phyloP scores from a whole-genome alignment of 2,797 vertebrate species.

The Kryptolebias ocellatus region DNA sequence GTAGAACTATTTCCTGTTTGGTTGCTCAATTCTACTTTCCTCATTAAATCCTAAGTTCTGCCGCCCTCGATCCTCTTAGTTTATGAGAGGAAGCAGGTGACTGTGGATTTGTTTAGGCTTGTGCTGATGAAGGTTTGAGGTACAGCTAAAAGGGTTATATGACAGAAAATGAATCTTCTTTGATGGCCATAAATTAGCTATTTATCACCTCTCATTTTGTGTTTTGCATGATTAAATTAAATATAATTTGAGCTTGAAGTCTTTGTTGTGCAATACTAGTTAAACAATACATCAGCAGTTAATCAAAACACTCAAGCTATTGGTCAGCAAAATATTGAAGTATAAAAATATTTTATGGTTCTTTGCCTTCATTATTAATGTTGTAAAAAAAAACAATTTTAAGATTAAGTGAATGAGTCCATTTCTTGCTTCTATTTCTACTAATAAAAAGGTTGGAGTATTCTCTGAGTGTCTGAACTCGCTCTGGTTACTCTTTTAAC shows the following conservation, averaged over 20 bases:
- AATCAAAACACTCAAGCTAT: no score
- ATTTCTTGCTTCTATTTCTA: neutral
- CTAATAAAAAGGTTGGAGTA: neutral
- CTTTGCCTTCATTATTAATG: neutral
- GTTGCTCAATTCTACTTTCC: constrained; percentile 36
- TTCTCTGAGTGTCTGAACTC: neutral
- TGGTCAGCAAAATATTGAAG: no score
- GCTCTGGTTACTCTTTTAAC: neutral
- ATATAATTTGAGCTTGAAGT: no score
- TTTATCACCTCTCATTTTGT: neutral
- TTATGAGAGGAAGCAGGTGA: constrained; percentile 57
- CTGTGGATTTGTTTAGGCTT: constrained; percentile 22
- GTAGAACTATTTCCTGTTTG: constrained; percentile 55
- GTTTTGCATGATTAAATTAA: no score
- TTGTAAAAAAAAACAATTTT: neutral
- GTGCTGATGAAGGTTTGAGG: constrained; percentile 1
- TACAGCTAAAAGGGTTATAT: neutral
- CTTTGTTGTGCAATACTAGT: no score
- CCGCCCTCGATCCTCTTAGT: constrained; percentile 56
- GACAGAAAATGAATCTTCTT: neutral
- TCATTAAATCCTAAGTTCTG: constrained; percentile 12
- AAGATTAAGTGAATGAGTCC: neutral
- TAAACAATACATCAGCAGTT: no score
- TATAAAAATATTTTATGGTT: neutral
- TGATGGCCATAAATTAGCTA: neutral